Evolutionary conservation across 1,140 invertebrate species (phyloP).

Genomic region (Leptestheria dahalacensis): DNA sequence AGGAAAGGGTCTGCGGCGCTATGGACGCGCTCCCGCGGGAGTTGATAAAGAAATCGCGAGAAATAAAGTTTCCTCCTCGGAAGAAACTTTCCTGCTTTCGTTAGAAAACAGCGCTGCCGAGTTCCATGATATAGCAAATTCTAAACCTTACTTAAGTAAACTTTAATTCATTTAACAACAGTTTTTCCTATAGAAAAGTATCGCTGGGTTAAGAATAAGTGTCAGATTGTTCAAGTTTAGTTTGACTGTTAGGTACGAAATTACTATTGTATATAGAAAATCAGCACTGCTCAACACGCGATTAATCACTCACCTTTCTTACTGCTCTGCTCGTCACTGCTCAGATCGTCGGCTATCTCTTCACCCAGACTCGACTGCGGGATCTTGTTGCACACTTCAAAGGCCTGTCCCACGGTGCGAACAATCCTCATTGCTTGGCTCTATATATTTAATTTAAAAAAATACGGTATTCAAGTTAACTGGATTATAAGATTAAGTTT

Average conservation of each 20-base stretch:
- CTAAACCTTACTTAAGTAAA: too few species aligned
- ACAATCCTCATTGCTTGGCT: slow-evolving; percentile 95
- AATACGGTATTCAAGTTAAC: too few species aligned
- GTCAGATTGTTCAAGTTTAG: neutral
- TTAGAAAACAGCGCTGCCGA: too few species aligned
- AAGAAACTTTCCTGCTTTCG: too few species aligned
- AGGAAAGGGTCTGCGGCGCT: neutral
- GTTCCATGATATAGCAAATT: too few species aligned
- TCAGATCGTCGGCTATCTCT: neutral
- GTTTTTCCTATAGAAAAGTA: too few species aligned
- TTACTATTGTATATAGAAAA: neutral
- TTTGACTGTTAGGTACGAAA: neutral
- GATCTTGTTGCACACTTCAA: slow-evolving; percentile 96
- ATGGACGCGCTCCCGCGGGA: neutral
- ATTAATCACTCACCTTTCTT: neutral
- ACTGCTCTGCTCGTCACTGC: neutral
- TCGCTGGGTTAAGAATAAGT: too few species aligned
- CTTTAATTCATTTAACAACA: too few species aligned
- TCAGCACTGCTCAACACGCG: too few species aligned
- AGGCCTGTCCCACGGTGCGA: slow-evolving; percentile 93
- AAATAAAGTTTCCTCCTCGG: too few species aligned
- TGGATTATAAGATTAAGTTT: too few species aligned
- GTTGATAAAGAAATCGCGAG: too few species aligned
- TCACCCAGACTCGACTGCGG: neutral
- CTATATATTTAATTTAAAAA: slow-evolving; percentile 41